Base-by-base conservation (phyloP, 2,888 invertebrate species). In the Agrochola circellaris region DNA sequence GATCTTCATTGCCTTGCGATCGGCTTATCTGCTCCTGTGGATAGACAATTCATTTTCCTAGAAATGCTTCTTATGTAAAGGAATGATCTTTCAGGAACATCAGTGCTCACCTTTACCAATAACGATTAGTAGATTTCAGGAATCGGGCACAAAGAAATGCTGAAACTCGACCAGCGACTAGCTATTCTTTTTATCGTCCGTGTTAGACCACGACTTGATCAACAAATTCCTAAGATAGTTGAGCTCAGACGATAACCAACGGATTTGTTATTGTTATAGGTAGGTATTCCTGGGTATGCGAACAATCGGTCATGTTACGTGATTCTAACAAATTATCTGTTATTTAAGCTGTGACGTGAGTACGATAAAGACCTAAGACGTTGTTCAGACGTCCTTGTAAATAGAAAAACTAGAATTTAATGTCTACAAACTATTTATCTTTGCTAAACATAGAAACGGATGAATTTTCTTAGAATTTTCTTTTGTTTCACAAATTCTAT, bases 301-400 rank as follows among this genome's bases (percentile, higher is more conserved):
- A 42, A 48, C 56, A 66, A 78, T 82, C 61, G 48, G 45, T 62
- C 56, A 71, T 38, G 51, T 58, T 58, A 23, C 13, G 38, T 26
- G 62, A 68, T 77, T 68, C 20, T 68, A 38, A 77, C 54, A 38
- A 62, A 45, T 58, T 26, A 77, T 77, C 45, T 81, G 60, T 64
- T 74, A 62, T 20, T 67, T 17, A 48, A 82, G 34, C 65, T 42
- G 70, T 73, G 78, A 82, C 83, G 83, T 82, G 0, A n/a, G 8
- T n/a, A 42, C 13, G 26, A 76, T 65, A 70, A 67, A 45, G 61
- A 76, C 34, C 7, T 23, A n/a, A n/a, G 34, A 62, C 20, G 67
- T 60, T 72, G n/a, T 67, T 15, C 71, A 76, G 51, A 58, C 30
- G 15, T n/a, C 6, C 15, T 38, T 30, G n/a, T 17, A 11, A 48